Conservation (phyloP, 2,888 invertebrate genomes). For the Drosophila setosimentum region DNA sequence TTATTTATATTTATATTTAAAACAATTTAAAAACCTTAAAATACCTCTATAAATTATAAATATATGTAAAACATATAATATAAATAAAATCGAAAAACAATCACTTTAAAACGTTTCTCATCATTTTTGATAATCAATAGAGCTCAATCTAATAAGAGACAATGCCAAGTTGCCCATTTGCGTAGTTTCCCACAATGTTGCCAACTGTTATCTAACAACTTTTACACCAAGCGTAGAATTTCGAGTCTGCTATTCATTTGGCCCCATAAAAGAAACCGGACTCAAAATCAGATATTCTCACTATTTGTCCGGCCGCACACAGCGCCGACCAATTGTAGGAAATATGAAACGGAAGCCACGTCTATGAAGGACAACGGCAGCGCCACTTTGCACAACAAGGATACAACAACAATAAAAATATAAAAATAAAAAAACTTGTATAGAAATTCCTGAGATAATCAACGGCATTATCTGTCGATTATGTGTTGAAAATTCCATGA, state of each 20-base stretch:
- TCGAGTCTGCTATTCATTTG: conserved; percentile 24
- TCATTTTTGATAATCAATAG: neutral
- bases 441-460: conserved; percentile 75
- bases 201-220: conserved; percentile 14
- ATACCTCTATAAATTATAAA: rapidly evolving
- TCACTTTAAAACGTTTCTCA: neutral
- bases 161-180: neutral
- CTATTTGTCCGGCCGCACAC: conserved; percentile 64
- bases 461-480: conserved; percentile 72
- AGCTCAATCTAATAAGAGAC: neutral
- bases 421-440: conserved; percentile 25
- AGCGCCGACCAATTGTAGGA: conserved; percentile 39
- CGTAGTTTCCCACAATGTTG: conserved; percentile 21
- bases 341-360: conserved; percentile 71
- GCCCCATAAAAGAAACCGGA: conserved; percentile 39
- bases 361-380: conserved; percentile 57
- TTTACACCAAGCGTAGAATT: conserved; percentile 39
- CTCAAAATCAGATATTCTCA: conserved; percentile 44
- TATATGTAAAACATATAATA: neutral
- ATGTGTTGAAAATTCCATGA: conserved; percentile 73
- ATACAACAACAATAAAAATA: conserved; percentile 21
- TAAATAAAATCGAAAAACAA: neutral
- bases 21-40: neutral
- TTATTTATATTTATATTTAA: neutral
- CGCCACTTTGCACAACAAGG: conserved; percentile 62